Evolutionary conservation across 2,888 invertebrate genomes (phyloP).

Genomic region (Cosmopolites sordidus): DNA sequence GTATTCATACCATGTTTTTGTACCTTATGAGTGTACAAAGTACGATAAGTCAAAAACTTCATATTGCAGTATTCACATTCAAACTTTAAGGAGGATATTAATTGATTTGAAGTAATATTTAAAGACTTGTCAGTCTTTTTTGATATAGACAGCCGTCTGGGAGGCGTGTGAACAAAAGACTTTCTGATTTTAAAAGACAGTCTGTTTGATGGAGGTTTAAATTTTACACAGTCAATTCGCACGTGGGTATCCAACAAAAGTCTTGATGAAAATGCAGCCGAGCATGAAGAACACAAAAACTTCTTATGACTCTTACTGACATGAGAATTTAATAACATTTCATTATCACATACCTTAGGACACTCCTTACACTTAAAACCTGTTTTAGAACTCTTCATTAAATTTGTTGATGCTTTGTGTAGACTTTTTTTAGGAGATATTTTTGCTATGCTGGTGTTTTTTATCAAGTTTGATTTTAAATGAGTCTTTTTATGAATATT

Average conservation of each 20-base stretch:
- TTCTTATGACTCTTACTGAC: slow-evolving; percentile 36
- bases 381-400: slow-evolving; percentile 14
- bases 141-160: slow-evolving; percentile 12
- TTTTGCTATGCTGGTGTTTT: slow-evolving; percentile 33
- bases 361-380: slow-evolving; percentile 39
- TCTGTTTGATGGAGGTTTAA: slow-evolving; percentile 23
- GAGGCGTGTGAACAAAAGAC: slow-evolving; percentile 28
- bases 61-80: slow-evolving; percentile 38
- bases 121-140: slow-evolving; percentile 1
- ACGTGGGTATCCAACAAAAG: slow-evolving; percentile 41
- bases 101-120: slow-evolving; percentile 3
- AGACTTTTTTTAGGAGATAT: slow-evolving; percentile 36
- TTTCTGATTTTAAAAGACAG: slow-evolving; percentile 32
- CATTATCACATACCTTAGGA: slow-evolving; percentile 36
- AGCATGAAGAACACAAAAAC: slow-evolving; percentile 39
- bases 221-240: slow-evolving; percentile 41
- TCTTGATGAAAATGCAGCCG: slow-evolving; percentile 37
- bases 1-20: slow-evolving; percentile 38
- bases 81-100: slow-evolving; percentile 16
- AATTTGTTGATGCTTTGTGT: slow-evolving; percentile 18
- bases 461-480: slow-evolving; percentile 38
- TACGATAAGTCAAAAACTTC: slow-evolving; percentile 36
- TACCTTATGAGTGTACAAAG: slow-evolving; percentile 31
- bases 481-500: slow-evolving; percentile 40
- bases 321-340: slow-evolving; percentile 34